Evolutionary conservation across 1,140 invertebrate species (phyloP), one percentile per base, ranked within the genome.

Genomic region (Drosophila melanica): DNA sequence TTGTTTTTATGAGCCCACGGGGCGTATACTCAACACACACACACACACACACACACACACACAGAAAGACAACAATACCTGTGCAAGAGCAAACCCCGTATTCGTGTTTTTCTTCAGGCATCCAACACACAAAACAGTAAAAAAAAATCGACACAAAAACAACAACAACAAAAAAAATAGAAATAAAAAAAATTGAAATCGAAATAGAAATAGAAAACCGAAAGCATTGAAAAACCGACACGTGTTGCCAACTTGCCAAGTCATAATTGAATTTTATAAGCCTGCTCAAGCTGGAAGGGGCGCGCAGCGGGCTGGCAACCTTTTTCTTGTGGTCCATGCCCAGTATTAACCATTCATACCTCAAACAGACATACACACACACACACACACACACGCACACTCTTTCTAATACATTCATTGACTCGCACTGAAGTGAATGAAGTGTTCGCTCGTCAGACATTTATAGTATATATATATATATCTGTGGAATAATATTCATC

Each of bases 241-340:
- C 82, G 81, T 86, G 82, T 87, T 71, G 78, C 48, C 66, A 67
- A 59, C 35, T 82, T 86, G 82, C 48, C 82, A 39, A 82, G 79
- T 86, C 82, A 86, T 86, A 87, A 87, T 82, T 87, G 79, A 79
- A 76, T 69, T 77, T 87, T 87, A 74, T 79, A 75, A 78, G 72
- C 75, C 70, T 69, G 70, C 75, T 51, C 48, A n/a, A 20, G 50
- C 65, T 65, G 57, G 53, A 53, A 53, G 10, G 18, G 30, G 44
- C 42, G 18, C 47, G 27, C 45, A n/a, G 50, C 39, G 30, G 47
- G 42, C 20, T 35, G 53, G 65, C 62, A 73, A 65, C 48, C 48
- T 58, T 51, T 51, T 59, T 70, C 48, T 67, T 75, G 57, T 65
- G 64, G 67, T 30, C 47, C 35, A 57, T 44, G 76, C 69, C 63